These are phyloP conservation scores for Branchinecta lynchi DNA, from an alignment of 1,140 invertebrate species.

Conservation along the genomic window DNA sequence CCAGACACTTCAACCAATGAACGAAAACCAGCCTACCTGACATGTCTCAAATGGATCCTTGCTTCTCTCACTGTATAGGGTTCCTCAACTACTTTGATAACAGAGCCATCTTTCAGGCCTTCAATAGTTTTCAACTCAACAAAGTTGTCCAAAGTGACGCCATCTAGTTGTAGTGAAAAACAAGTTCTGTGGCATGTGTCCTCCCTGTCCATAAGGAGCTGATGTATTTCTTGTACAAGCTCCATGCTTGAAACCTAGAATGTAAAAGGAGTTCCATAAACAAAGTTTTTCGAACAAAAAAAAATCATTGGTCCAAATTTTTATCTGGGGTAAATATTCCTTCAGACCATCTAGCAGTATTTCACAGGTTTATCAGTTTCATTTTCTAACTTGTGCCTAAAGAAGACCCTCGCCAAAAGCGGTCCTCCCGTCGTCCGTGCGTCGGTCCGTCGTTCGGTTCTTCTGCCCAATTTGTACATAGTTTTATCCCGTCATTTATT, in stretches of 20 bases:
- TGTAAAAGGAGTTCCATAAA: background rate
- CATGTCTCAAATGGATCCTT: constrained; percentile 88
- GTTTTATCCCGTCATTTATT: too few species aligned
- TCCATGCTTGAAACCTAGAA: constrained; percentile 86
- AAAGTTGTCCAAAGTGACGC: constrained; percentile 88
- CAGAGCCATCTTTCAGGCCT: constrained; percentile 80
- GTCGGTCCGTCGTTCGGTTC: too few species aligned
- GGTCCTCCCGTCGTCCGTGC: too few species aligned
- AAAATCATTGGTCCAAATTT: background rate
- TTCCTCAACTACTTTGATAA: constrained; percentile 84
- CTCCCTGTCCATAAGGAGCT: constrained; percentile 91
- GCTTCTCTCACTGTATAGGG: constrained; percentile 96
- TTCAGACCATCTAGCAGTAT: background rate
- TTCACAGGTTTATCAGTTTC: background rate
- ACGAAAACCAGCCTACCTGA: constrained; percentile 30
- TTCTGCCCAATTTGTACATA: too few species aligned
- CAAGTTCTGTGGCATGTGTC: constrained; percentile 96
- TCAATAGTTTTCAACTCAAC: constrained; percentile 93
- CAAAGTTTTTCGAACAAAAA: background rate
- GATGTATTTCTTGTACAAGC: constrained; percentile 95
- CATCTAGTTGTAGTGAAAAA: constrained; percentile 89
- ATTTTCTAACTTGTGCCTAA: too few species aligned
- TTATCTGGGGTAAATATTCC: background rate
- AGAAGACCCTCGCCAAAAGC: background rate
- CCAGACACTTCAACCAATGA: too few species aligned